Percentiles rank a stretch among this genome's conserved stretches.
Evolutionary conservation across 2,797 vertebrate species (phyloP).

Genomic region (Euthynnus affinis): DNA sequence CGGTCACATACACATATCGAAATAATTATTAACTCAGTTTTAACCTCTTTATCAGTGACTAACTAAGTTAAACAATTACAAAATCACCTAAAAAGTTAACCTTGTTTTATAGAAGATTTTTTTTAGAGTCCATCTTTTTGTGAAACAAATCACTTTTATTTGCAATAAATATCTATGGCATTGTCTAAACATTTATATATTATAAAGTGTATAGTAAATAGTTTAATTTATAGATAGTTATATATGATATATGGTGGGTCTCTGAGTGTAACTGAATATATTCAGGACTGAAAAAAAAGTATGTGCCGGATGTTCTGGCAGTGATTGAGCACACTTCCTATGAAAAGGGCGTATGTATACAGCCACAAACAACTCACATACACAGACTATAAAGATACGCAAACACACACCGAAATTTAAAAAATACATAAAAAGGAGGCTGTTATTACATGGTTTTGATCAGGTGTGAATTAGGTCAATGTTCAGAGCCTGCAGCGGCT

Average conservation of each 20-base stretch:
- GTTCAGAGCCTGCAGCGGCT: slow-evolving; percentile 86
- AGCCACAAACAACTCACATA: background rate
- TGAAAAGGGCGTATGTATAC: slow-evolving; percentile 41
- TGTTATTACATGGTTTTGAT: slow-evolving; percentile 86
- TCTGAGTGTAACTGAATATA: slow-evolving; percentile 38
- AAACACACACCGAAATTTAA: slow-evolving; percentile 43
- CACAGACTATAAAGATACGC: background rate
- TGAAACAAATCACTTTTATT: slow-evolving; percentile 39
- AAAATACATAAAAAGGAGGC: slow-evolving; percentile 46
- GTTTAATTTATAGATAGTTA: slow-evolving; percentile 34
- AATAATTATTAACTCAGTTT: background rate
- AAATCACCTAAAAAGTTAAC: slow-evolving; percentile 5
- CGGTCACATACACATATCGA: background rate
- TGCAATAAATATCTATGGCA: slow-evolving; percentile 25
- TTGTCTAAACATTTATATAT: slow-evolving; percentile 5
- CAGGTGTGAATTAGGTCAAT: slow-evolving; percentile 92
- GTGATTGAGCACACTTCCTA: slow-evolving; percentile 47
- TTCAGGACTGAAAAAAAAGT: slow-evolving; percentile 19
- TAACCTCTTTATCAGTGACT: background rate
- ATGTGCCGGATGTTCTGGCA: slow-evolving; percentile 21
- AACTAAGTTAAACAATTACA: background rate
- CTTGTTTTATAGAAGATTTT: slow-evolving; percentile 22
- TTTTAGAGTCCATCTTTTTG: slow-evolving; percentile 2
- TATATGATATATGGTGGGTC: slow-evolving; percentile 10
- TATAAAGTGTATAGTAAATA: slow-evolving; percentile 26